Conservation (phyloP, 2,113 vertebrate species). For the Lipophrys pholis region DNA sequence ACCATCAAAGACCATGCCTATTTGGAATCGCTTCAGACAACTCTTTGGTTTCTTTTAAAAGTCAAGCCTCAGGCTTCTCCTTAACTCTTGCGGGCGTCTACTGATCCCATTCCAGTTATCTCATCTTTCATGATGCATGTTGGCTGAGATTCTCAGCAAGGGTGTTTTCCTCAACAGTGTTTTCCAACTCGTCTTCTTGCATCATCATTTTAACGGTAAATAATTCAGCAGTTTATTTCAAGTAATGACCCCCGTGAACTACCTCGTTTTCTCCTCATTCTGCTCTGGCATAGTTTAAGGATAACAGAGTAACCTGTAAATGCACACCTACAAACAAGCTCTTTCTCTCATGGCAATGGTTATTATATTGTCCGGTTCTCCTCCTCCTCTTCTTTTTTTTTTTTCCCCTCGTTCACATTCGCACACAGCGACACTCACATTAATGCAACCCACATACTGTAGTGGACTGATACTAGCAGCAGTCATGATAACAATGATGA, state of each 20-base stretch:
- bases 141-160: slow-evolving; percentile 30
- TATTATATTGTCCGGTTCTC: slow-evolving; percentile 18
- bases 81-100: slow-evolving; percentile 55
- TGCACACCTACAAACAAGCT: slow-evolving; percentile 30
- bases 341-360: slow-evolving; percentile 19
- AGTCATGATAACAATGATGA: slow-evolving; percentile 77
- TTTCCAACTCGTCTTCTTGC: slow-evolving; percentile 41
- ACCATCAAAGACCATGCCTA: slow-evolving; percentile 54
- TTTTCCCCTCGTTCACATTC: slow-evolving; percentile 19
- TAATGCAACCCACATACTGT: slow-evolving; percentile 70
- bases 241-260: slow-evolving; percentile 15
- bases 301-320: slow-evolving; percentile 36
- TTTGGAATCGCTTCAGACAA: slow-evolving; percentile 68
- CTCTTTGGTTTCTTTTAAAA: slow-evolving; percentile 59
- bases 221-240: slow-evolving; percentile 47
- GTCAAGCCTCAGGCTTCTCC: slow-evolving; percentile 51
- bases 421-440: slow-evolving; percentile 43
- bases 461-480: slow-evolving; percentile 59
- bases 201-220: slow-evolving; percentile 54
- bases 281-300: slow-evolving; percentile 7
- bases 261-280: neutral
- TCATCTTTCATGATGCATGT: slow-evolving; percentile 38
- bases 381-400: slow-evolving; percentile 32
- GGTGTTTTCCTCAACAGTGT: slow-evolving; percentile 29
- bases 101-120: slow-evolving; percentile 53